These are phyloP conservation scores for Dromococcyx pavoninus DNA, from an alignment of 2,797 vertebrate species.

Conservation along the genomic window DNA sequence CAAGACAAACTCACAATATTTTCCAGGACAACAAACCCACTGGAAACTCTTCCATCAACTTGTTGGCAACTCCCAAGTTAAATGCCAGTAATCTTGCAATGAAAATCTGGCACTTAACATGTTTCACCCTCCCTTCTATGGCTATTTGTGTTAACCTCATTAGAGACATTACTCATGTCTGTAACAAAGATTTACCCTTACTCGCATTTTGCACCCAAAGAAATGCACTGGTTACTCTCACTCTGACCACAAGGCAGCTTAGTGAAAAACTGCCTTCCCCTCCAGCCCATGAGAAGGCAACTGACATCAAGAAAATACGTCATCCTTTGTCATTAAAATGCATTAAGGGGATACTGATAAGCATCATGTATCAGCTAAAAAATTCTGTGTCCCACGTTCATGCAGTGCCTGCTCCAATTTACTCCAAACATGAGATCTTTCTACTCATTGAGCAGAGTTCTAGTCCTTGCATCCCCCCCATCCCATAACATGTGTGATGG, in stretches of 20 bases:
- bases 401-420: background rate
- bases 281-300: background rate
- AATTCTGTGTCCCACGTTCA: background rate
- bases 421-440: background rate
- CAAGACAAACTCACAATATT: background rate
- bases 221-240: background rate
- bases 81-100: background rate
- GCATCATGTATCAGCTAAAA: background rate
- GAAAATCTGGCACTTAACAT: background rate
- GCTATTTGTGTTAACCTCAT: background rate
- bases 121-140: background rate
- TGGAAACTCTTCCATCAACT: background rate
- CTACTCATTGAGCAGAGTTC: background rate
- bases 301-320: background rate
- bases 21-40: background rate
- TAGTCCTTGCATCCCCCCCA: background rate
- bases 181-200: background rate
- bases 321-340: background rate
- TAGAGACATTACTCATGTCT: background rate
- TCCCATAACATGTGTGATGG: rapidly evolving
- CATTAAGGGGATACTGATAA: background rate
- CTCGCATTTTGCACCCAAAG: background rate
- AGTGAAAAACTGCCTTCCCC: background rate
- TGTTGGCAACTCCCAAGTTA: background rate
- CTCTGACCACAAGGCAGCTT: background rate